Base-by-base conservation (phyloP, 1,140 invertebrate genomes). In the Berghia stephanieae region DNA sequence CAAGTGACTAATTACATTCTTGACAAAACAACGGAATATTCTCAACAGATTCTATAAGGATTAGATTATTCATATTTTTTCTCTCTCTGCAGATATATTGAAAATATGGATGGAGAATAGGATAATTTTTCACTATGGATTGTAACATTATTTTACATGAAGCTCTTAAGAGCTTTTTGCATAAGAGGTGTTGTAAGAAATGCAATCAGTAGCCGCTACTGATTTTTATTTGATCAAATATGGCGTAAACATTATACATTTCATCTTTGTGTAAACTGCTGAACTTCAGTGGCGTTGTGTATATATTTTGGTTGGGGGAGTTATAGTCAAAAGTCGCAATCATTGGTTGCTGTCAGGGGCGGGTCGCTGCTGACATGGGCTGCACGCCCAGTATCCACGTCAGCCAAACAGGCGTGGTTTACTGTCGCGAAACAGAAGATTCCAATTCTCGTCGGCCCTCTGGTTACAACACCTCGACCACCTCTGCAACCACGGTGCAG, bases 311-410 rank as follows among this genome's bases (percentile, higher is more conserved):
- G 27, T 34, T 18, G 10, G 18, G 31, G 6, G 16, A 18, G 55
- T 57, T 36, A 18, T 10, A 42, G 27, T 21, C 13, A 70, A n/a
- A 24, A 52, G 66, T 42, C 43, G 57, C 46, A 52, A 69, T 43
- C 73, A 71, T 71, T 55, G 57, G 60, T 38, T 68, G 68, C 34
- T 38, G 49, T 40, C 31, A 67, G 38, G 77, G 77, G 49, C 57
- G 74, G 24, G 71, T 74, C 21, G 60, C 60, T 42, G 55, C 60
- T 44, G 83, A 75, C 74, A 88, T 88, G 87, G 87, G 87, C 76
- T 88, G 87, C 72, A 88, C 85, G 13, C 87, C 87, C 38, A 87
- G 86, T 80, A 86, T 88, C 44, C 87, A 88, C 75, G 84, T 87
- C 13, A 86, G 84, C 63, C 86, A 88, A 75, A 87, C 86, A 1